Evolutionary conservation across 2,888 invertebrate genomes (phyloP), one percentile per base, ranked within the genome.

Genomic region (Tineola bisselliella): DNA sequence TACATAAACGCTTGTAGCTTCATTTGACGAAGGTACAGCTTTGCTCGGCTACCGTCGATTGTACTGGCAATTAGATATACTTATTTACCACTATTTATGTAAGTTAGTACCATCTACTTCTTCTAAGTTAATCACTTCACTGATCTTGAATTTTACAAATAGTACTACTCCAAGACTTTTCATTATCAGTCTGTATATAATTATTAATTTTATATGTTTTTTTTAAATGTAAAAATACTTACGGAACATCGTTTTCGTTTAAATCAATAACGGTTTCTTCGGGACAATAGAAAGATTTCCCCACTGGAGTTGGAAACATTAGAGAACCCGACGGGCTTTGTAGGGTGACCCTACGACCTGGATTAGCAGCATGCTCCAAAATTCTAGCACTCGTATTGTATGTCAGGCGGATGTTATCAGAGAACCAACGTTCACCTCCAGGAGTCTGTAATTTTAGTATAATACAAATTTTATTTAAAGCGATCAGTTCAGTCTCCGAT

Each of bases 1-100:
- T 94, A 94, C 90, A 95, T 95, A 79, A 96, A 96, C 19, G 96
- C 94, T 72, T 96, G 96, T 62, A 96, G 89, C 63, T 92, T 91
- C 81, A 94, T 86, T 65, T 91, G 90, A 19, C 91, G 88, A 12
- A 93, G 81, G 67, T 90, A 90, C 0, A 93, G 78, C 52, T 89
- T 90, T 0, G 91, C 92, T 61, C 89, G 88, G 67, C 90, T 90
- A 2, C 58, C 58, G 31, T 31, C 58, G 31, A 33, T 58, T 58
- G 58, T 33, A n/a, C 58, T 58, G 6, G 25, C 4, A 25, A 25
- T 25, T 25, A 54, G 3, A 38, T 38, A 6, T 57, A 57, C 19
- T 25, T 18, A 5, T 18, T 12, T 57, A 19, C 13, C 11, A 30
- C 25, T 17, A 61, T 8, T 19, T 1, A 61, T 44, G 17, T 57